These are phyloP conservation scores for Cardiocondyla obscurior DNA, from an alignment of 1,140 invertebrate species.

Conservation along the genomic window DNA sequence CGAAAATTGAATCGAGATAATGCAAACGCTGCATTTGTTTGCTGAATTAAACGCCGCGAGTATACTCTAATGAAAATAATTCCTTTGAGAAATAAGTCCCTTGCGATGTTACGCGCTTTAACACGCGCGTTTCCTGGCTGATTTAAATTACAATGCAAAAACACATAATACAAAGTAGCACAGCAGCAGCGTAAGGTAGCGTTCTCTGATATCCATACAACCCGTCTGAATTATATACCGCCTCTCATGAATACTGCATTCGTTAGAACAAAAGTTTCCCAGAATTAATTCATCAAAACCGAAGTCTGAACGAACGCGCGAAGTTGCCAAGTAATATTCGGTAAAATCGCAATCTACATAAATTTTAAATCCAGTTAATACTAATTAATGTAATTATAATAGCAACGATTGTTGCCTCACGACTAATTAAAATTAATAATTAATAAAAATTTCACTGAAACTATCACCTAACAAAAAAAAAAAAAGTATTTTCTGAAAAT, in stretches of 20 bases:
- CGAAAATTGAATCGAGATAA: neutral
- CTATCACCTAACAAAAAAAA: no score
- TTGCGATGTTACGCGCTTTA: neutral
- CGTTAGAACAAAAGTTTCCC: slow-evolving; percentile 20
- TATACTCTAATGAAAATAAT: slow-evolving; percentile 17
- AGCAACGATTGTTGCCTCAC: neutral
- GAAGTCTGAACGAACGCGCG: neutral
- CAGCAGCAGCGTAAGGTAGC: neutral
- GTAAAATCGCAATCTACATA: neutral
- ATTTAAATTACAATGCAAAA: slow-evolving; percentile 9
- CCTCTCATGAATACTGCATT: slow-evolving; percentile 16
- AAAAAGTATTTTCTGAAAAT: no score
- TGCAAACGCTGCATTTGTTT: neutral
- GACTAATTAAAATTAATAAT: no score
- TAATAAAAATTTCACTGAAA: neutral
- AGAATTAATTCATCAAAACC: neutral
- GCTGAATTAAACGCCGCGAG: neutral
- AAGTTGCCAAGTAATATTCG: neutral
- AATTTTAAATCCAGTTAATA: neutral
- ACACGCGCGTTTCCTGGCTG: neutral
- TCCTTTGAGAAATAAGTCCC: neutral
- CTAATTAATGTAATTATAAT: neutral
- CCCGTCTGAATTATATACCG: slow-evolving; percentile 4
- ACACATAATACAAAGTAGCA: slow-evolving; percentile 15
- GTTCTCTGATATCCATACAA: slow-evolving; percentile 28